Evolutionary conservation across 2,888 invertebrate species (phyloP), one percentile per base, ranked within the genome.

Genomic region (Leucoma salicis): DNA sequence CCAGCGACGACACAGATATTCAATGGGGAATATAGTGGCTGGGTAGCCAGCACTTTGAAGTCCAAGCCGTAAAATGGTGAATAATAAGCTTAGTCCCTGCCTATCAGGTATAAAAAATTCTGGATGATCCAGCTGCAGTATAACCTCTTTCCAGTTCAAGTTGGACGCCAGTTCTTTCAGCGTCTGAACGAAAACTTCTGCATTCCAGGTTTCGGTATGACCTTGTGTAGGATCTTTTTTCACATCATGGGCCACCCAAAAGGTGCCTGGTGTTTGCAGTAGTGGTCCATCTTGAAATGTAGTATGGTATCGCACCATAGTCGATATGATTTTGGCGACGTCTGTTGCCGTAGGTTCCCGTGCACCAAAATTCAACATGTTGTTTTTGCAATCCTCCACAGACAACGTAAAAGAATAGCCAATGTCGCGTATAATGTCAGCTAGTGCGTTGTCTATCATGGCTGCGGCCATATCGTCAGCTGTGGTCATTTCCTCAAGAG

Each of bases 161-260:
- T 93, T 95, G 1, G 96, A 94, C 54, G 95, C 95, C 53, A 96
- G 88, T 75, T 98, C 98, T 77, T 97, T 96, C 15, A 98, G 84
- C n/a, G 96, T 94, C 75, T 96, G 96, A 28, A 98, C 95, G 74
- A 99, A 98, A 39, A 97, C 93, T 71, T 99, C 98, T 8, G 97
- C 93, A 78, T 98, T 98, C 99, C 99, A 99, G 2, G 95, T 91
- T 74, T 92, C 75, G 81, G 91, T 68, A 67, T 81, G 75, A 35
- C 72, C 69, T 42, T 76, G 81, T 32, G 89, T 73, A 0, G 76
- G 60, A 29, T 92, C 92, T 49, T 93, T 92, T 55, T 91, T 90
- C n/a, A 82, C 70, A 42, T 90, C 87, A 6, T 91, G 88, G 28
- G 82, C 90, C 74, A 84, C 79, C 91, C 94, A 94, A 70, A 93